Base-by-base conservation (phyloP, 1,140 invertebrate genomes). In the Steinernema khuongi region DNA sequence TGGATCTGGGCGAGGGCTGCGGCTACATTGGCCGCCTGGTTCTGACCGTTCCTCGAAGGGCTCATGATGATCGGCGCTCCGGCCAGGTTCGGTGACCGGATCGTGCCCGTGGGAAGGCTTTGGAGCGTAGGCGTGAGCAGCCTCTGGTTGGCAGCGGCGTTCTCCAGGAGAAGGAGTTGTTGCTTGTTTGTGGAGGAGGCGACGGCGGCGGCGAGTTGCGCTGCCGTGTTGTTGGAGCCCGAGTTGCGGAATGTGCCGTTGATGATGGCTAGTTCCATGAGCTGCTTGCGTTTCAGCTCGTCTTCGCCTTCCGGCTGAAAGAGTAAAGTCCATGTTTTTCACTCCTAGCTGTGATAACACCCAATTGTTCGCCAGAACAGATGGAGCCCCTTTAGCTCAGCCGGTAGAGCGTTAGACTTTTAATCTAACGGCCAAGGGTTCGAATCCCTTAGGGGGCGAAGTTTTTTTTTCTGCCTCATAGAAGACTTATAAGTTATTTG, bases 261-360 rank as follows among this genome's bases (percentile, higher is more conserved):
- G 83, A 99, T 97, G 79, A 99, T 99, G 80, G 97, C 96, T 86
- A 99, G 89, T 88, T 99, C 96, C 96, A 99, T 99, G 68, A 99
- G 89, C 88, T 99, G 97, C 85, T 95, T 91, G 87, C 97, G 98
- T 89, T 99, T 99, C 81, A 99, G 88, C 86, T 99, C 96, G 89
- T 99, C 97, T 89, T 99, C 96, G 68, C 96, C 97, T 87, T 99
- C 96, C 74, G 94, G 94, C 94, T 98, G 91, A 90, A 82, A 78
- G 30, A n/a, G n/a, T n/a, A n/a, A n/a, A n/a, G n/a, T n/a, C n/a
- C n/a, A n/a, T n/a, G n/a, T n/a, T n/a, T n/a, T n/a, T n/a, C n/a
- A n/a, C n/a, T n/a, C n/a, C n/a, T n/a, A n/a, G n/a, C n/a, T n/a
- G n/a, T n/a, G n/a, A n/a, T n/a, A n/a, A n/a, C n/a, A n/a, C n/a